These are phyloP conservation scores for Dynastes hyllus DNA, from an alignment of 2,888 invertebrate genomes.

Conservation along the genomic window DNA sequence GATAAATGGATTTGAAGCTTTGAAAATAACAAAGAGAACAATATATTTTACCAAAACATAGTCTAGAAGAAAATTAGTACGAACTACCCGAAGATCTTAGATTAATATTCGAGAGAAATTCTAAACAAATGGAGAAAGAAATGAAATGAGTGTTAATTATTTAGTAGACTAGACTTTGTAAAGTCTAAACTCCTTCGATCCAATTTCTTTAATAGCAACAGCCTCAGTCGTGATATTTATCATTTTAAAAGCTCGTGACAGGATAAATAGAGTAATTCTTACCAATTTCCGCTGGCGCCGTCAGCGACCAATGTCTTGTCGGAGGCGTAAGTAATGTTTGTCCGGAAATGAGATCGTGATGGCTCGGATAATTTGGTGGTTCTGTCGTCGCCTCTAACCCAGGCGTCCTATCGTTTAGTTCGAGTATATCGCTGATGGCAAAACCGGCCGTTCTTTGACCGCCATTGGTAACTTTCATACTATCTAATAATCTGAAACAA, in stretches of 20 bases:
- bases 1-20: too few relatives aligned
- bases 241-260: constrained; percentile 19
- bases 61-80: too few relatives aligned
- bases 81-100: too few relatives aligned
- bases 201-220: too few relatives aligned
- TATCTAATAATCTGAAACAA: constrained; percentile 83
- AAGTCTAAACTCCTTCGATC: too few relatives aligned
- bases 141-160: too few relatives aligned
- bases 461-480: constrained; percentile 81
- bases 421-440: constrained; percentile 94
- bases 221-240: background rate
- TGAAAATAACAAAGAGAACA: too few relatives aligned
- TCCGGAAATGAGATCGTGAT: constrained; percentile 70
- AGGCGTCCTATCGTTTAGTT: constrained; percentile 80
- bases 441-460: constrained; percentile 85
- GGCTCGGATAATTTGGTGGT: constrained; percentile 62
- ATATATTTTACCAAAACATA: too few relatives aligned
- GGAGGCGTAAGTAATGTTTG: constrained; percentile 59
- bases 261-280: constrained; percentile 48
- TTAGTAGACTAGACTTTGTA: too few relatives aligned
- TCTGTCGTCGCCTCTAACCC: constrained; percentile 72
- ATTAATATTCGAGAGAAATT: too few relatives aligned
- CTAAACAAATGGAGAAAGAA: too few relatives aligned
- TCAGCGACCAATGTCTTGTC: constrained; percentile 65
- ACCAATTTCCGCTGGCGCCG: constrained; percentile 65